Evolutionary conservation across 2,888 invertebrate genomes (phyloP).

Genomic region (Lumbricus terrestris): DNA sequence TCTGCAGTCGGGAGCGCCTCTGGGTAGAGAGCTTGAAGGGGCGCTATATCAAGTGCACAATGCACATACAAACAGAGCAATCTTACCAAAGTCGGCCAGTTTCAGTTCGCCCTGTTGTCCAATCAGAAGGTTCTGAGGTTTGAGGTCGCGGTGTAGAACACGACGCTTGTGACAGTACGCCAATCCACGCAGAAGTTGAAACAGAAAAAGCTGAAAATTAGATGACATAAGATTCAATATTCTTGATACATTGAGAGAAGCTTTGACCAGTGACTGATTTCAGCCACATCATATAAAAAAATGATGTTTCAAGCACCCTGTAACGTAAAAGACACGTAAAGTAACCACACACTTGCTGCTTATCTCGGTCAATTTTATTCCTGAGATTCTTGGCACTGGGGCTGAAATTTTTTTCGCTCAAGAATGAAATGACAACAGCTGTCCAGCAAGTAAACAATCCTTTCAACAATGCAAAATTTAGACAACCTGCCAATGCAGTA

Average conservation of each 20-base stretch:
- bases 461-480: background rate
- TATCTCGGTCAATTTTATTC: background rate
- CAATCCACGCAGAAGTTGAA: slow-evolving; percentile 68
- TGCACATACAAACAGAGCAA: too few relatives aligned
- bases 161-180: slow-evolving; percentile 68
- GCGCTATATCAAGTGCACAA: too few relatives aligned
- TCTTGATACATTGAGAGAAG: too few relatives aligned
- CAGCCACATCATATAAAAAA: background rate
- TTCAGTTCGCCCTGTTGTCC: slow-evolving; percentile 68
- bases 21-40: too few relatives aligned
- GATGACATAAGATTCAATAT: background rate
- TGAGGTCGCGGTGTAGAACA: slow-evolving; percentile 69
- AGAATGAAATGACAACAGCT: background rate
- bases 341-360: background rate
- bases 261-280: background rate
- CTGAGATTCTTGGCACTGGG: background rate
- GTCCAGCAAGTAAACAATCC: background rate
- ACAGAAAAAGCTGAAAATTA: slow-evolving; percentile 44
- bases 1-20: too few relatives aligned
- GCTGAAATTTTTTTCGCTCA: background rate
- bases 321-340: background rate
- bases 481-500: too few relatives aligned
- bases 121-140: slow-evolving; percentile 70
- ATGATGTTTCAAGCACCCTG: background rate
- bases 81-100: slow-evolving; percentile 63